Evolutionary conservation across 2,888 invertebrate genomes (phyloP).

Genomic region (Xestia sexstrigata): DNA sequence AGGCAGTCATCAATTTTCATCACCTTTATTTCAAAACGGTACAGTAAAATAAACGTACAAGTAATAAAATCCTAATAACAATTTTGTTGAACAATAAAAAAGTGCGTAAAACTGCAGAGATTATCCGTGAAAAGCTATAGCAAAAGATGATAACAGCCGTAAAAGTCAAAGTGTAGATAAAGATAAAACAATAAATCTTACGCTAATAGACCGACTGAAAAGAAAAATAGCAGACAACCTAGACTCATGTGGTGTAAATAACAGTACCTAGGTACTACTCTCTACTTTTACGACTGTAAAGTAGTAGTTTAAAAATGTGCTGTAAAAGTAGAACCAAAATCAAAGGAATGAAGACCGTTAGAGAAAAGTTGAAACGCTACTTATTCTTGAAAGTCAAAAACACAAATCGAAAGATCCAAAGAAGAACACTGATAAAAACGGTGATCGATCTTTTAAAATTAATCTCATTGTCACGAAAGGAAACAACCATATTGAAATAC

Average conservation of each 20-base stretch:
- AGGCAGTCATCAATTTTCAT: no score
- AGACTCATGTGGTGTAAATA: constrained; percentile 1
- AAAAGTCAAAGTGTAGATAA: constrained; percentile 21
- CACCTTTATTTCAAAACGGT: neutral
- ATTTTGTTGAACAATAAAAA: constrained; percentile 15
- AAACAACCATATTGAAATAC: neutral
- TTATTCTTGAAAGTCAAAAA: neutral
- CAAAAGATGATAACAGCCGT: constrained; percentile 4
- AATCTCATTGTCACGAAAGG: neutral
- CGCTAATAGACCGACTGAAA: constrained; percentile 6
- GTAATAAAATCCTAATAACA: constrained; percentile 31
- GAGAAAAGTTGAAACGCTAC: no score
- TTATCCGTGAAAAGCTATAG: constrained; percentile 24
- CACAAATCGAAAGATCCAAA: neutral
- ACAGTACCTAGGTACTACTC: neutral
- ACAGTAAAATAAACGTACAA: constrained; percentile 17
- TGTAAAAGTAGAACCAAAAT: neutral
- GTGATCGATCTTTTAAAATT: neutral
- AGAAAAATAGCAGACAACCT: neutral
- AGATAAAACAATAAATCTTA: constrained; percentile 31
- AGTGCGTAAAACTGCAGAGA: neutral
- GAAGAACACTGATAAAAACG: neutral
- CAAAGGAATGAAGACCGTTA: neutral
- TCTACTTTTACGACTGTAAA: constrained; percentile 2
- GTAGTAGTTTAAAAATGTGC: neutral